Conservation (phyloP, 1,140 invertebrate genomes). For the Cyphomyrmex costatus region DNA sequence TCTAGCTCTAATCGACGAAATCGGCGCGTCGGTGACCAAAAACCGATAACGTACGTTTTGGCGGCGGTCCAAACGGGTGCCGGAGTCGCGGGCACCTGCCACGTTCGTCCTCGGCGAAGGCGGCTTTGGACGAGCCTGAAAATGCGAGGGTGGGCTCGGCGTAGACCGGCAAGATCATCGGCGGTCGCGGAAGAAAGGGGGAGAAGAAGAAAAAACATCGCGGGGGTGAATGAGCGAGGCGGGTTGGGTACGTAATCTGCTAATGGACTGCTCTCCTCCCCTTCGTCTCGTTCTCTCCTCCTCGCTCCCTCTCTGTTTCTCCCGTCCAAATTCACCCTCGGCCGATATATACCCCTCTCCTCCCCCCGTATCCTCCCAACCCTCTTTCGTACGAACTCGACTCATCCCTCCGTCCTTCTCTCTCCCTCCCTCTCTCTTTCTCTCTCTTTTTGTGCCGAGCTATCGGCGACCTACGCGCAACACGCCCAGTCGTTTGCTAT, state of each 20-base stretch:
- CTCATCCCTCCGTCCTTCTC: slow-evolving; percentile 54
- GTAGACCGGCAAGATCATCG: slow-evolving; percentile 66
- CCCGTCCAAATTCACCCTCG: slow-evolving; percentile 77
- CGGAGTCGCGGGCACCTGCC: slow-evolving; percentile 60
- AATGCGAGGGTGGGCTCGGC: slow-evolving; percentile 49
- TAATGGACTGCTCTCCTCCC: slow-evolving; percentile 81
- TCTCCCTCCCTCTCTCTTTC: slow-evolving; percentile 21
- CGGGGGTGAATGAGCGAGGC: slow-evolving; percentile 81
- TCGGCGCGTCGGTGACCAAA: slow-evolving; percentile 16
- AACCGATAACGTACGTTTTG: slow-evolving; percentile 44
- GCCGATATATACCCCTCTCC: slow-evolving; percentile 42
- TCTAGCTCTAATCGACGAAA: neutral
- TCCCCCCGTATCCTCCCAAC: slow-evolving; percentile 64
- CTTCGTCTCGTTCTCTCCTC: slow-evolving; percentile 74
- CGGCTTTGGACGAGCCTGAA: slow-evolving; percentile 48
- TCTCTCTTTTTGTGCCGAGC: slow-evolving; percentile 48
- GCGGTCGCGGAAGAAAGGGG: slow-evolving; percentile 72
- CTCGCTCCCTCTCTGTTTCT: slow-evolving; percentile 73
- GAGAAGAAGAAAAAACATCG: slow-evolving; percentile 77
- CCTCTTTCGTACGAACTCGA: slow-evolving; percentile 69
- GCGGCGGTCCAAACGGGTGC: slow-evolving; percentile 34
- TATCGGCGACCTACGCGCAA: slow-evolving; percentile 60
- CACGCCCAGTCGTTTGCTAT: slow-evolving; percentile 57
- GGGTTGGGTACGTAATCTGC: slow-evolving; percentile 84
- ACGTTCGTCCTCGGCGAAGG: slow-evolving; percentile 44